These are phyloP conservation scores for Oreohelix idahoensis DNA, from an alignment of 1,140 invertebrate species.

Conservation along the genomic window DNA sequence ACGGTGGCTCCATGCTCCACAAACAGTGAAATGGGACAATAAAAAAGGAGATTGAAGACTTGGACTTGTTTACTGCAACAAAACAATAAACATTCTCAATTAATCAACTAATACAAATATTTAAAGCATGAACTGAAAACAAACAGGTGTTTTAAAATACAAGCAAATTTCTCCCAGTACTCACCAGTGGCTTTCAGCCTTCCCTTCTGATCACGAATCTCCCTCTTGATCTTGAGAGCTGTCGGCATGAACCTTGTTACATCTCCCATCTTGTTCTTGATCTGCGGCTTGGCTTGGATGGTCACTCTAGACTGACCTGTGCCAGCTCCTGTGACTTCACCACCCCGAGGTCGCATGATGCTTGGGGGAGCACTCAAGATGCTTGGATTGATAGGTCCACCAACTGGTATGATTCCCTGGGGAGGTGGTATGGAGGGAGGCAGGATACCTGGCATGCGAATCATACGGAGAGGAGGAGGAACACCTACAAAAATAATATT, in stretches of 20 bases:
- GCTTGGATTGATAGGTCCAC: conserved; percentile 76
- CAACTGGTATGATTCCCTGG: conserved; percentile 42
- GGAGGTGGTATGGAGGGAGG: conserved; percentile 65
- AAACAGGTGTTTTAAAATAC: too few relatives aligned
- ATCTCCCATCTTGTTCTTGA: conserved; percentile 92
- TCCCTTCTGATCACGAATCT: conserved; percentile 75
- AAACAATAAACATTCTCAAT: too few relatives aligned
- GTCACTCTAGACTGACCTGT: conserved; percentile 77
- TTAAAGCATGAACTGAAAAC: too few relatives aligned
- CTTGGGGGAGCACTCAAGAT: conserved; percentile 88
- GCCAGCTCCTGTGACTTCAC: conserved; percentile 60
- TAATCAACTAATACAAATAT: too few relatives aligned
- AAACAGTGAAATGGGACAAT: too few relatives aligned
- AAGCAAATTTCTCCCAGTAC: conserved; percentile 9
- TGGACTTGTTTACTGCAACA: too few relatives aligned
- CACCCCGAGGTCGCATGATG: conserved; percentile 76
- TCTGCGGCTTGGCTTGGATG: conserved; percentile 90
- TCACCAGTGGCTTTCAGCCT: conserved; percentile 56
- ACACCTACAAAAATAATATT: conserved; percentile 57
- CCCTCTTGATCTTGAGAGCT: conserved; percentile 89
- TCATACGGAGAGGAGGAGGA: conserved; percentile 77
- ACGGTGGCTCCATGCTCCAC: too few relatives aligned
- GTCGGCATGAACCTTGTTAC: conserved; percentile 95
- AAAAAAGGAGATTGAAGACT: too few relatives aligned
- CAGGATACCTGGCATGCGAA: conserved; percentile 74